Conservation (phyloP, 2,113 vertebrate species). For the Felis chaus region DNA sequence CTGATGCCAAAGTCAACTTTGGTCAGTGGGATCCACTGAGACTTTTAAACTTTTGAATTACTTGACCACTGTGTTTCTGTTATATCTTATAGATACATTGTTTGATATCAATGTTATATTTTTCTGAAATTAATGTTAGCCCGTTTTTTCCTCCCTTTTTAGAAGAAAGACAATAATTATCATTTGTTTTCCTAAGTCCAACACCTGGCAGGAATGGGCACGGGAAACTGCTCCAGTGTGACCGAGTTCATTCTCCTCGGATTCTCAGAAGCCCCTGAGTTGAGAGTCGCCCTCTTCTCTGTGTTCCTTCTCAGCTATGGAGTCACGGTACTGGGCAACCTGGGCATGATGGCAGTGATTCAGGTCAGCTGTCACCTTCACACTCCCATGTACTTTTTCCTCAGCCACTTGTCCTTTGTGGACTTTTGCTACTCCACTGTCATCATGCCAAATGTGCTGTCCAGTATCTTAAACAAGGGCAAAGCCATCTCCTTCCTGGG, state of each 20-base stretch:
- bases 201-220: background rate
- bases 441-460: conserved; percentile 64
- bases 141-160: background rate
- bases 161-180: background rate
- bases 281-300: background rate
- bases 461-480: background rate
- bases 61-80: background rate
- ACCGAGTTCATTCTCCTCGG: conserved; percentile 25
- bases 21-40: background rate
- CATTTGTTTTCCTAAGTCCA: background rate
- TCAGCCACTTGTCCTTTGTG: conserved; percentile 69
- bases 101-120: background rate
- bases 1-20: background rate
- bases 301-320: conserved; percentile 61
- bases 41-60: background rate
- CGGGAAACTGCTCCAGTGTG: background rate
- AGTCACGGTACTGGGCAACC: conserved; percentile 49
- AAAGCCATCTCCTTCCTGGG: conserved; percentile 56
- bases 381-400: conserved; percentile 75
- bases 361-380: conserved; percentile 45
- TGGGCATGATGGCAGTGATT: conserved; percentile 60
- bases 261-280: background rate
- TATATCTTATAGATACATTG: background rate
- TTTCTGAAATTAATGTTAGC: background rate
- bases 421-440: conserved; percentile 65